Base-by-base conservation (phyloP, 2,888 invertebrate species). In the Drosophila mulleri region DNA sequence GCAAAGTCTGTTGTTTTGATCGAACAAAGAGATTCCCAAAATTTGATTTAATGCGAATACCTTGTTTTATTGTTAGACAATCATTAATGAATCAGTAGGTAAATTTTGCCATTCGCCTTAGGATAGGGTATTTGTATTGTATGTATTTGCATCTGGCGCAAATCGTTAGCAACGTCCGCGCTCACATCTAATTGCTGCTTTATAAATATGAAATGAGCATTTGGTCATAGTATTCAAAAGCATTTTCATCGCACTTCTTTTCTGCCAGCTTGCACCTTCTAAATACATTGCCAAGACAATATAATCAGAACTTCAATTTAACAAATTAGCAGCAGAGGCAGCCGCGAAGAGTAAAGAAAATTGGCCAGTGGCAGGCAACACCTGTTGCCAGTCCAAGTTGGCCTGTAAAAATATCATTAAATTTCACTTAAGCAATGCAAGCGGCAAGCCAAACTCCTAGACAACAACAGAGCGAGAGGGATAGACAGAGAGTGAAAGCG, bases 401-500 rank as follows among this genome's bases (percentile, higher is more conserved):
- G 71, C 67, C 64, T 54, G 76, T 63, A 69, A 77, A 75, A 75
- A 86, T 83, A 83, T 81, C 89, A 83, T 84, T 84, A 86, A 84
- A 84, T 81, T 88, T 88, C 81, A 78, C 87, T 84, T 88, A 86
- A 88, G 86, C 83, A 63, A 58, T 60, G 64, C 72, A 61, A 75
- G 52, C 66, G 61, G 54, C 72, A 67, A 71, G 71, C 58, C 60
- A 78, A 71, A 71, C 72, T 61, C 26, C 66, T 23, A 60, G 50
- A 60, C 80, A 58, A 57, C 52, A 52, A 45, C 53, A 32, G 32
- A 9, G 26, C 26, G 26, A 26, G 26, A 26, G 26, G 0, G 32
- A n/a, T n/a, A n/a, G n/a, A n/a, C n/a, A 32, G 32, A 8, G 9
- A 32, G 9, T 2, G 32, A 6, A n/a, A n/a, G n/a, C n/a, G 26